phyloP scores from a whole-genome alignment of 2,113 vertebrate genomes.

The Mystacornis crossleyi region DNA sequence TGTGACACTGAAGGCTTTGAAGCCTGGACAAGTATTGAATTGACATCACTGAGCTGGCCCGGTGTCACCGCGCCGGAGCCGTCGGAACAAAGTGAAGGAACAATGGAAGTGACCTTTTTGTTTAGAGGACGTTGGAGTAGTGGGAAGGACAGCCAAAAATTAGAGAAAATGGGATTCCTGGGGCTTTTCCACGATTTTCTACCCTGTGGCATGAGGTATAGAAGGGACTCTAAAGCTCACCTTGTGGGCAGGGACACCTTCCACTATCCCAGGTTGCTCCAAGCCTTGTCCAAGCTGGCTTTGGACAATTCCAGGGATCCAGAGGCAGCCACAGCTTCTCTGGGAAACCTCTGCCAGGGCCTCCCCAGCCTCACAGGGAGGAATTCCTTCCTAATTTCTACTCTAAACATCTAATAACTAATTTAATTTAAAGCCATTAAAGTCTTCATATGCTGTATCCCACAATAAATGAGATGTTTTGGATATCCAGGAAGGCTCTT shows the following conservation, averaged over 20 bases:
- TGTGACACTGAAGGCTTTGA: background rate
- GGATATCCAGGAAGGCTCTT: background rate
- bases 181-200: background rate
- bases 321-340: background rate
- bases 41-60: constrained; percentile 13
- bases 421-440: background rate
- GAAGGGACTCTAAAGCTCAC: background rate
- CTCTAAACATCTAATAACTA: background rate
- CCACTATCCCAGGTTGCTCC: background rate
- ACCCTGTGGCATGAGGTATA: background rate
- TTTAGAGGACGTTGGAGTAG: background rate
- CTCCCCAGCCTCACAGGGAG: background rate
- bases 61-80: background rate
- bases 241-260: background rate
- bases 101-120: background rate
- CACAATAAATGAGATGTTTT: background rate
- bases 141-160: background rate
- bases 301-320: background rate
- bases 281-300: background rate
- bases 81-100: background rate
- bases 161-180: background rate
- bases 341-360: background rate
- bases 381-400: background rate
- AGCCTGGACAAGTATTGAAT: background rate
- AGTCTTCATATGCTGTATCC: rapidly evolving